A percentile compares a stretch with the other conserved stretches of the same genome.
Conservation (phyloP, 2,888 invertebrate genomes). For the Cantharis nigra region DNA sequence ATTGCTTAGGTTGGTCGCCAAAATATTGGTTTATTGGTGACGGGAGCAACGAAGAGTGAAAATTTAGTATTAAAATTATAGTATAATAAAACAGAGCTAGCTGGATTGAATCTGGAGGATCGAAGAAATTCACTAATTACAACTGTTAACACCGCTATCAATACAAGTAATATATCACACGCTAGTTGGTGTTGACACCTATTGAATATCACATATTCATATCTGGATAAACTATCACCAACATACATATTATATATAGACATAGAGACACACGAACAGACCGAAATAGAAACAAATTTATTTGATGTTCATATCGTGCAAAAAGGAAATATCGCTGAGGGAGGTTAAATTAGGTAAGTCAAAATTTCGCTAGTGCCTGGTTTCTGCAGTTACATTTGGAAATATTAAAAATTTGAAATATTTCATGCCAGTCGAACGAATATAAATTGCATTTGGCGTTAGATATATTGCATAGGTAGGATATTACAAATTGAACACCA, state of each 20-base stretch:
- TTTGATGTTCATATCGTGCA: neutral
- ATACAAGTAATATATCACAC: slow-evolving; percentile 33
- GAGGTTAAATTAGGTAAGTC: neutral
- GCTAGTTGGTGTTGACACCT: slow-evolving; percentile 34
- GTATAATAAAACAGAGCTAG: neutral
- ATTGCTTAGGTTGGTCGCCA: neutral
- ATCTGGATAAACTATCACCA: slow-evolving; percentile 8
- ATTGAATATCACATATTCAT: slow-evolving; percentile 36
- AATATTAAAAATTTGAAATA: slow-evolving; percentile 27
- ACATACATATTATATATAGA: neutral
- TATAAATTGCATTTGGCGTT: slow-evolving; percentile 24
- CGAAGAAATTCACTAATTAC: slow-evolving; percentile 36
- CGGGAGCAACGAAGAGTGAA: neutral
- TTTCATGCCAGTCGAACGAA: slow-evolving; percentile 15
- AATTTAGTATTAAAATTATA: neutral
- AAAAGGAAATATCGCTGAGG: neutral
- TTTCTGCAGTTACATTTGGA: slow-evolving; percentile 14
- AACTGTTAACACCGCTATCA: slow-evolving; percentile 39
- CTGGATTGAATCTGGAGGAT: neutral
- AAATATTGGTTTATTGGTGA: neutral
- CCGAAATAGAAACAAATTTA: neutral
- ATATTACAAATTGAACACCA: slow-evolving; percentile 20
- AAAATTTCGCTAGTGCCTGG: neutral
- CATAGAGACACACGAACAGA: neutral
- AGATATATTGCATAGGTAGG: slow-evolving; percentile 1